Percentiles rank a stretch among this genome's conserved stretches.
phyloP scores from a whole-genome alignment of 2,888 invertebrate genomes.

The Drosophila vallismaia region DNA sequence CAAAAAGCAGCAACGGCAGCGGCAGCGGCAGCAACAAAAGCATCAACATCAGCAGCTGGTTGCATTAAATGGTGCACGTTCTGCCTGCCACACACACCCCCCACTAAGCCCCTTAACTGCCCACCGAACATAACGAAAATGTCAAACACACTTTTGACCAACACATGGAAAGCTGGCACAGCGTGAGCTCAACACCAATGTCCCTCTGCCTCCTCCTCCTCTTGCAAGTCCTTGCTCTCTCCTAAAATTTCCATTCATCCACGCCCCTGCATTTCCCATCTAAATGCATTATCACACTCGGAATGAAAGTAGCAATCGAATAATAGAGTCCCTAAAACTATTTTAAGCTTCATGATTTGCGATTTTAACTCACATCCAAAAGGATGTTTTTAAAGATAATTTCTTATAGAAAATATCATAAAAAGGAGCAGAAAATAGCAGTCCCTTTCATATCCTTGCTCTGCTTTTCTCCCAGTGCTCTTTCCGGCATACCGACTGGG shows the following conservation, averaged over 20 bases:
- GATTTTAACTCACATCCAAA: no score
- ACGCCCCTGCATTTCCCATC: neutral
- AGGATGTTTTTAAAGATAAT: no score
- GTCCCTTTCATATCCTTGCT: no score
- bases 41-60: constrained; percentile 40
- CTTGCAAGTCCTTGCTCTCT: no score
- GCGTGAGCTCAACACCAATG: constrained; percentile 54
- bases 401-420: no score
- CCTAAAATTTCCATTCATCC: neutral
- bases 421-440: no score
- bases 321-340: neutral
- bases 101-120: neutral
- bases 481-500: neutral
- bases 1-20: constrained; percentile 38
- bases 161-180: constrained; percentile 44
- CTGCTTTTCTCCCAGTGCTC: neutral
- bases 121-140: constrained; percentile 71
- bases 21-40: constrained; percentile 41
- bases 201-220: constrained; percentile 6
- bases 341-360: no score
- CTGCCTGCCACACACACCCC: neutral
- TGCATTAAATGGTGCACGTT: constrained; percentile 69
- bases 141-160: constrained; percentile 78
- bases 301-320: neutral
- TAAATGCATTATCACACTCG: constrained; percentile 24